phyloP scores from a whole-genome alignment of 2,888 invertebrate species.

The Arrhopalites spinosus region DNA sequence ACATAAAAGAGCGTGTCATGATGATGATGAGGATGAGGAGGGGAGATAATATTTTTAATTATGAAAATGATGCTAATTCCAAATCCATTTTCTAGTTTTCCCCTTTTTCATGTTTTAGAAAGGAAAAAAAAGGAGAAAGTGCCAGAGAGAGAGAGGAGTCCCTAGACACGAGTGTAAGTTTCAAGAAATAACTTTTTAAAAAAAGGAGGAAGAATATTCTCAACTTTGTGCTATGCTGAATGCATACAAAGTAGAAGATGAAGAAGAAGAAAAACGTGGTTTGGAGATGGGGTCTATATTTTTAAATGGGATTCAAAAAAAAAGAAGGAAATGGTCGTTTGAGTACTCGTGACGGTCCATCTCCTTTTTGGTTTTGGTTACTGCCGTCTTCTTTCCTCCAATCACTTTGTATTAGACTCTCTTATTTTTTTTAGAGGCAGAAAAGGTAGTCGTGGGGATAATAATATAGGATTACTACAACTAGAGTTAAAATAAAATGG shows the following conservation, averaged over 20 bases:
- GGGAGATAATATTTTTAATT: background rate
- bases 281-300: too few relatives aligned
- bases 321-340: slow-evolving; percentile 13
- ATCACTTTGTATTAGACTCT: slow-evolving; percentile 12
- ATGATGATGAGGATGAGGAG: background rate
- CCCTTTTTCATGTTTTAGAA: too few relatives aligned
- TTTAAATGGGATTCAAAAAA: background rate
- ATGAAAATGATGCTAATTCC: too few relatives aligned
- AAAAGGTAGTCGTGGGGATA: background rate
- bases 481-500: background rate
- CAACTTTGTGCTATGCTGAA: background rate
- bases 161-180: too few relatives aligned
- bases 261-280: slow-evolving; percentile 1
- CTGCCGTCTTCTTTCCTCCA: background rate
- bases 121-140: too few relatives aligned
- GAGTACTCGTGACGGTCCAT: slow-evolving; percentile 33
- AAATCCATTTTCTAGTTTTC: too few relatives aligned
- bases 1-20: background rate
- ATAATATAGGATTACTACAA: background rate
- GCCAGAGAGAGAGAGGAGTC: too few relatives aligned
- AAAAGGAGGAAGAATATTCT: background rate
- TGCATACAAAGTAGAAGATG: background rate
- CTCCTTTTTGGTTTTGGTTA: background rate
- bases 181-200: too few relatives aligned
- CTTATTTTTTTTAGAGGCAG: background rate